Evolutionary conservation across 2,797 vertebrate genomes (phyloP).

Genomic region (Chelmon rostratus): DNA sequence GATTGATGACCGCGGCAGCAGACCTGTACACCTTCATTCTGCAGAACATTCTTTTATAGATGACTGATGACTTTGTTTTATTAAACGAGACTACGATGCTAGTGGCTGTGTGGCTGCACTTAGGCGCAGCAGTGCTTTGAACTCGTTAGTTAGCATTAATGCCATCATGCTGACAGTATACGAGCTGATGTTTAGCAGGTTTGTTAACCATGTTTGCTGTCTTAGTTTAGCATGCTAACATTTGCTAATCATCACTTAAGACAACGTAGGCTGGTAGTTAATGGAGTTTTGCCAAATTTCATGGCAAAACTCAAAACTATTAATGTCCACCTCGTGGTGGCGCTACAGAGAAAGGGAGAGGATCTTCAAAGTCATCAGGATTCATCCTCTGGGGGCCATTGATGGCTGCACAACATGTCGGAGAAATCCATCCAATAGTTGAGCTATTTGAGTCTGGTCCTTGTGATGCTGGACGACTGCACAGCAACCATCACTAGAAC

Average conservation of each 20-base stretch:
- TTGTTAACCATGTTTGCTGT: background rate
- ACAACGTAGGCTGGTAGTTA: background rate
- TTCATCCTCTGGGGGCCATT: background rate
- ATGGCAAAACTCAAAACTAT: too few relatives aligned
- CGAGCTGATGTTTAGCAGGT: background rate
- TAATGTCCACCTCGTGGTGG: background rate
- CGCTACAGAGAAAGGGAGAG: background rate
- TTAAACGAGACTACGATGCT: background rate
- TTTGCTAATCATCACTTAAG: slow-evolving; percentile 14
- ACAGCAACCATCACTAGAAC: slow-evolving; percentile 11
- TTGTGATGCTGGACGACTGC: slow-evolving; percentile 4
- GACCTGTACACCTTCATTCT: slow-evolving; percentile 40
- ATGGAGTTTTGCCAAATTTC: background rate
- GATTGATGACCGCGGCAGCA: slow-evolving; percentile 28
- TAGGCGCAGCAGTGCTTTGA: background rate
- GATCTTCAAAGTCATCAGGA: background rate
- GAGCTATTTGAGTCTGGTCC: too few relatives aligned
- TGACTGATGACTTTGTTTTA: slow-evolving; percentile 27
- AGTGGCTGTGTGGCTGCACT: background rate
- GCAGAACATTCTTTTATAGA: background rate
- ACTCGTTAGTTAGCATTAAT: background rate
- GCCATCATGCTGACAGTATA: background rate
- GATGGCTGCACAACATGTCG: background rate
- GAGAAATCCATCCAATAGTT: background rate
- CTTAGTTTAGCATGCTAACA: background rate